phyloP scores from a whole-genome alignment of 1,140 invertebrate species.

The Pseudomyrmex pallidus region DNA sequence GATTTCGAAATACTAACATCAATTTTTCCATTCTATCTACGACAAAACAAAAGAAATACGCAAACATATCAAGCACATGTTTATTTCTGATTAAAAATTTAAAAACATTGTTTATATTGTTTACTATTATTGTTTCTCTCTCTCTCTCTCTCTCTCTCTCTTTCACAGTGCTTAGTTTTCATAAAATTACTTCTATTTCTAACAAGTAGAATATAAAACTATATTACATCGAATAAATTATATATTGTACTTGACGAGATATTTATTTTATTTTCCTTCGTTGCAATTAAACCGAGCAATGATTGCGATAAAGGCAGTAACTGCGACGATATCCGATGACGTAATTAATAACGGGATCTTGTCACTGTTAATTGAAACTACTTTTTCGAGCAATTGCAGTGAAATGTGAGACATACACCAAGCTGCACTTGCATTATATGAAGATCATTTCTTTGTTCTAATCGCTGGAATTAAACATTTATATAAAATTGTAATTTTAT shows the following conservation, averaged over 20 bases:
- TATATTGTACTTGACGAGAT: neutral
- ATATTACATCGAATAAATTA: too few relatives aligned
- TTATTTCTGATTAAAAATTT: neutral
- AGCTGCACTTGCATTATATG: neutral
- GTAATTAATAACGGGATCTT: slow-evolving; percentile 40
- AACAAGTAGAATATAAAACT: neutral
- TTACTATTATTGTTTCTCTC: too few relatives aligned
- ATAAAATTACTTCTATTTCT: neutral
- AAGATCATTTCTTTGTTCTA: neutral
- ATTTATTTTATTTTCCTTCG: slow-evolving; percentile 30
- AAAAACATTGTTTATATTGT: neutral
- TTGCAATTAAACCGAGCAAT: slow-evolving; percentile 38
- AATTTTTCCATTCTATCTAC: neutral
- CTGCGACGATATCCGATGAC: slow-evolving; percentile 10
- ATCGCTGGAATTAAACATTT: neutral
- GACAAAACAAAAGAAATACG: slow-evolving; percentile 8
- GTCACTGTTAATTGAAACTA: neutral
- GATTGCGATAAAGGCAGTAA: slow-evolving; percentile 39
- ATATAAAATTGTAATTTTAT: neutral
- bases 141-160: too few relatives aligned
- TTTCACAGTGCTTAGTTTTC: slow-evolving; percentile 15
- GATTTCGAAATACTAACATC: neutral
- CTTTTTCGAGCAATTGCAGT: neutral
- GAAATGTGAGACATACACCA: slow-evolving; percentile 23
- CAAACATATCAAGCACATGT: neutral